Evolutionary conservation across 2,888 invertebrate species (phyloP), one percentile per base, ranked within the genome.

Genomic region (Tanypteryx hageni): DNA sequence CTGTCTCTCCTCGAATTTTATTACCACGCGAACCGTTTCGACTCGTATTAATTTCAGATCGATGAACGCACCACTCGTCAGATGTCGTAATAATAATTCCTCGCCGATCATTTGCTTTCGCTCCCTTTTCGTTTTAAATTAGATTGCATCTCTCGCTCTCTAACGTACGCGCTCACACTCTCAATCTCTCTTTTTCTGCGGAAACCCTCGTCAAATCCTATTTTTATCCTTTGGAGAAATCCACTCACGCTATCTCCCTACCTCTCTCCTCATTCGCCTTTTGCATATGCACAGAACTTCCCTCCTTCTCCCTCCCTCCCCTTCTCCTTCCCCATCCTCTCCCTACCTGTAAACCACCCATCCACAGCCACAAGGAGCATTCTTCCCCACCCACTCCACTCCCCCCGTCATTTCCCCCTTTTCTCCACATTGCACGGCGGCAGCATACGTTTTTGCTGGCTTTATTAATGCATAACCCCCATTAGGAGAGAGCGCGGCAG

Each of bases 401-500:
- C n/a, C n/a, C n/a, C n/a, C n/a, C n/a, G n/a, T n/a, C n/a, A n/a
- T n/a, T n/a, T n/a, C n/a, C n/a, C n/a, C n/a, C 27, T 76, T 22
- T 76, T 44, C 9, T 11, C 31, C 14, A 31, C 27, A 81, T 10
- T 81, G 81, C 81, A 81, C 9, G 81, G 81, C 81, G 14, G 27
- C 27, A 31, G 86, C 86, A 59, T 22, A 86, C 59, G 86, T 86
- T 86, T 59, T 59, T 59, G 13, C 59, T 59, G 22, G 58, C 86
- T 59, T 59, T 86, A 86, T 86, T 86, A 86, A 86, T 86, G 59
- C 86, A 86, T 22, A 84, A 84, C 85, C 58, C 57, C 84, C 86
- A 86, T 83, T 83, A 83, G 83, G 82, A 82, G 82, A 82, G 44
- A 64, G 13, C n/a, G 18, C n/a, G 82, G 56, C 56, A 83, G 56